Percentiles rank a stretch among this genome's conserved stretches.
Conservation (phyloP, 2,797 vertebrate species). For the Pseudomugil gertrudae region DNA sequence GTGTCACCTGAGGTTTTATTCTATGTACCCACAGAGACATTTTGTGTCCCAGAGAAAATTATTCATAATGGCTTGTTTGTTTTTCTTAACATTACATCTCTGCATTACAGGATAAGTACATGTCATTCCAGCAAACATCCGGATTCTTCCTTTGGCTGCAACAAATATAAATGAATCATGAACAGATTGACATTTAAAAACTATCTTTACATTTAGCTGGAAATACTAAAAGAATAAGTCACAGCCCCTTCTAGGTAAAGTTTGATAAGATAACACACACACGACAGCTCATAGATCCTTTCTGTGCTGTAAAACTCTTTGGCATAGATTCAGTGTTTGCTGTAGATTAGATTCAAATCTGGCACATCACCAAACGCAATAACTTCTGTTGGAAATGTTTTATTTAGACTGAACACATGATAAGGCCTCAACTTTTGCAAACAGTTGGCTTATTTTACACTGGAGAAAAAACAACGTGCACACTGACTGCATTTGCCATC, state of each 20-base stretch:
- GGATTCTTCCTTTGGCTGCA: neutral
- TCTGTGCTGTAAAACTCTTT: constrained; percentile 32
- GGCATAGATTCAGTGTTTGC: constrained; percentile 37
- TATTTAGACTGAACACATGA: constrained; percentile 47
- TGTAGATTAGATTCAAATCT: constrained; percentile 65
- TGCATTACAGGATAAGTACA: neutral
- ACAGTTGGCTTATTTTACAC: neutral
- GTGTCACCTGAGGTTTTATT: constrained; percentile 29
- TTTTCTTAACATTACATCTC: neutral
- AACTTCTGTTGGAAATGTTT: constrained; percentile 46
- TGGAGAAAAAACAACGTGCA: constrained; percentile 33
- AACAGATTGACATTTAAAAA: constrained; percentile 4
- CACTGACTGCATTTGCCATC: neutral
- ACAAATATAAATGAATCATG: neutral
- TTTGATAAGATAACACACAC: constrained; percentile 51
- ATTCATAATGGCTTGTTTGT: neutral
- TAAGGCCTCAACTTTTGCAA: constrained; percentile 55
- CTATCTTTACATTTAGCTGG: neutral
- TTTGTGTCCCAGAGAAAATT: neutral
- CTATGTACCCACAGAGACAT: neutral
- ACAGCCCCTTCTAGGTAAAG: constrained; percentile 7
- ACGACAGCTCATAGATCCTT: constrained; percentile 11
- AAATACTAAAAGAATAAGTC: constrained; percentile 4
- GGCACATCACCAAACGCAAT: constrained; percentile 57
- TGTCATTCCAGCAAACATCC: neutral